Evolutionary conservation across 2,797 vertebrate genomes (phyloP).

Genomic region (Sparus aurata): DNA sequence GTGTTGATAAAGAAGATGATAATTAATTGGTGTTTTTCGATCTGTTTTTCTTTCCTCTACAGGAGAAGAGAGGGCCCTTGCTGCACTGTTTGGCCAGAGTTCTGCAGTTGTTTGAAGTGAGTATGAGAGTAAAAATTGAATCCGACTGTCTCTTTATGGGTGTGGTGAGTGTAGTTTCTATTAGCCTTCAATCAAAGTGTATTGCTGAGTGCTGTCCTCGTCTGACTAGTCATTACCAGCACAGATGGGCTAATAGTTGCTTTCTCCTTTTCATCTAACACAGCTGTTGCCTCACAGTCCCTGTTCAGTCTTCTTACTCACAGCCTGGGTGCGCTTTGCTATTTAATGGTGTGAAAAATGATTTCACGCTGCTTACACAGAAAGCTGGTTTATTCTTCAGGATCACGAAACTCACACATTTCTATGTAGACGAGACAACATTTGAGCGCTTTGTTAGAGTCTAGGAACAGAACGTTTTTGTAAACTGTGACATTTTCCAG

Average conservation of each 20-base stretch:
- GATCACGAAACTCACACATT: not conserved
- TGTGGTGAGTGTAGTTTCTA: slow-evolving; percentile 47
- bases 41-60: slow-evolving; percentile 42
- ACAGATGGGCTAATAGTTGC: slow-evolving; percentile 20
- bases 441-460: not conserved
- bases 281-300: slow-evolving; percentile 17
- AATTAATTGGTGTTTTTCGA: not conserved
- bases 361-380: not conserved
- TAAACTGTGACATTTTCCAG: slow-evolving; percentile 70
- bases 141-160: not conserved
- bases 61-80: slow-evolving; percentile 92
- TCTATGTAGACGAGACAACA: not conserved
- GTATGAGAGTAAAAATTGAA: slow-evolving; percentile 57
- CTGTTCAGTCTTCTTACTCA: slow-evolving; percentile 5
- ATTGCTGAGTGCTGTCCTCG: slow-evolving; percentile 2
- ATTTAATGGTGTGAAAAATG: slow-evolving; percentile 7
- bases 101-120: slow-evolving; percentile 95
- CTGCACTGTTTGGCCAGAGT: slow-evolving; percentile 94
- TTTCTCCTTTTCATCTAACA: slow-evolving; percentile 10
- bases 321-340: slow-evolving; percentile 22
- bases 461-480: not conserved
- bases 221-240: slow-evolving; percentile 16
- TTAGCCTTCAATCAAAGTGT: slow-evolving; percentile 15
- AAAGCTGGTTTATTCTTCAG: not conserved
- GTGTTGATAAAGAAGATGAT: not conserved